Percentiles rank a stretch among this genome's conserved stretches.
Conservation (phyloP, 1,140 invertebrate species). For the Pseudomyrmex dendroicus region DNA sequence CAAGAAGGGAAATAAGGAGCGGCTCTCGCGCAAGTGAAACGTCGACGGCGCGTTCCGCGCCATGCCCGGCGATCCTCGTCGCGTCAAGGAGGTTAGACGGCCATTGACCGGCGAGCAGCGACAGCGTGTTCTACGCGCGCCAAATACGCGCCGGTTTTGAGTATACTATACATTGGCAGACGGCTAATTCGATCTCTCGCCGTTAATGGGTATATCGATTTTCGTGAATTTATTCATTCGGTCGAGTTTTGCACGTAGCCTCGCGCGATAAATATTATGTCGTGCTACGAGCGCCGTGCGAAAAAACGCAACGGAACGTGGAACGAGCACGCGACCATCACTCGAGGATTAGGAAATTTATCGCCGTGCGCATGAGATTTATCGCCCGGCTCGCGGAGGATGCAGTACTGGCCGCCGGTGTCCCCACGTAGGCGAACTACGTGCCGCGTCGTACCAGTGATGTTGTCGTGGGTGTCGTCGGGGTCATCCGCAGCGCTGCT, state of each 20-base stretch:
- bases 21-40: conserved; percentile 9
- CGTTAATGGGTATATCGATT: not conserved
- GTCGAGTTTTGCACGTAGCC: not conserved
- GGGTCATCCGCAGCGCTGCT: conserved; percentile 83
- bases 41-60: conserved; percentile 27
- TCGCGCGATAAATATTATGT: conserved; percentile 35
- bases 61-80: conserved; percentile 31
- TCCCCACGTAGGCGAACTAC: conserved; percentile 81
- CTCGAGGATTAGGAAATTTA: conserved; percentile 11
- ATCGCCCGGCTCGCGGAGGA: conserved; percentile 76
- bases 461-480: conserved; percentile 84
- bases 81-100: conserved; percentile 66
- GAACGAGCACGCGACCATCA: conserved; percentile 26
- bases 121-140: conserved; percentile 33
- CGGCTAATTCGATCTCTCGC: not conserved
- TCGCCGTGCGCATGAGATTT: conserved; percentile 59
- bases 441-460: conserved; percentile 82
- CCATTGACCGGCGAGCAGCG: conserved; percentile 66
- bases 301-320: conserved; percentile 35
- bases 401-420: conserved; percentile 80
- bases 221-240: not conserved
- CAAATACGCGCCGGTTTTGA: conserved; percentile 45
- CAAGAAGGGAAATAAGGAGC: not conserved
- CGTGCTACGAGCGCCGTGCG: conserved; percentile 37
- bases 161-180: not conserved